phyloP scores from a whole-genome alignment of 2,113 vertebrate species.

The Sapajus apella region DNA sequence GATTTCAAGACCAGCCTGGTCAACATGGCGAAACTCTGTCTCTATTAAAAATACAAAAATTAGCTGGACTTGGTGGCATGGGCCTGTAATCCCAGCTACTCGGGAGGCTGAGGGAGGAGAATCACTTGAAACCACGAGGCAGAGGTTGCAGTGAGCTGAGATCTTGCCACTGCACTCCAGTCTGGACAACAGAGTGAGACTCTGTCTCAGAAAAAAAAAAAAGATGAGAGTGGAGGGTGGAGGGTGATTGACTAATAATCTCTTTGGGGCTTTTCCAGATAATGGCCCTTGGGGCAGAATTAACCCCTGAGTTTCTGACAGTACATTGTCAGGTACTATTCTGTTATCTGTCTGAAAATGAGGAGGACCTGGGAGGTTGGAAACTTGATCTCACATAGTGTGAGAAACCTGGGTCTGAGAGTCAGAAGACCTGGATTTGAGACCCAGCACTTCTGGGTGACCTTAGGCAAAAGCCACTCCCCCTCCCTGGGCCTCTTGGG shows the following conservation, averaged over 20 bases:
- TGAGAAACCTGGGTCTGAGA: neutral
- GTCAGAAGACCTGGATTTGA: constrained; percentile 14
- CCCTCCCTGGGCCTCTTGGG: neutral
- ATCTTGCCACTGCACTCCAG: too few relatives aligned
- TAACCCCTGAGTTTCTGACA: neutral
- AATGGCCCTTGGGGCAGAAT: neutral
- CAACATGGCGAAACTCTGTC: too few relatives aligned
- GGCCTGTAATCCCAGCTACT: too few relatives aligned
- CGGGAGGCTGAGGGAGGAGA: too few relatives aligned
- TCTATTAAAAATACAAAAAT: too few relatives aligned
- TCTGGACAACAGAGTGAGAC: too few relatives aligned
- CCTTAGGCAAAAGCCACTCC: neutral
- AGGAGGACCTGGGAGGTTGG: neutral
- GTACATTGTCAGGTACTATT: neutral
- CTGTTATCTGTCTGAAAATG: neutral
- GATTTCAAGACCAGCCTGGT: too few relatives aligned
- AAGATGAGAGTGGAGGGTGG: neutral
- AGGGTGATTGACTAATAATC: neutral
- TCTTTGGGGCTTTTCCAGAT: constrained; percentile 34
- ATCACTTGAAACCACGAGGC: too few relatives aligned
- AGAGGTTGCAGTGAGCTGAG: too few relatives aligned
- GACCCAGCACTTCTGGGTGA: constrained; percentile 26
- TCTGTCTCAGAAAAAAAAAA: too few relatives aligned
- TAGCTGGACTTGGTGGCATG: too few relatives aligned
- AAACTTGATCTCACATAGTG: neutral